Conservation (phyloP, 2,888 invertebrate genomes). For the Caenorhabditis macrosperma region DNA sequence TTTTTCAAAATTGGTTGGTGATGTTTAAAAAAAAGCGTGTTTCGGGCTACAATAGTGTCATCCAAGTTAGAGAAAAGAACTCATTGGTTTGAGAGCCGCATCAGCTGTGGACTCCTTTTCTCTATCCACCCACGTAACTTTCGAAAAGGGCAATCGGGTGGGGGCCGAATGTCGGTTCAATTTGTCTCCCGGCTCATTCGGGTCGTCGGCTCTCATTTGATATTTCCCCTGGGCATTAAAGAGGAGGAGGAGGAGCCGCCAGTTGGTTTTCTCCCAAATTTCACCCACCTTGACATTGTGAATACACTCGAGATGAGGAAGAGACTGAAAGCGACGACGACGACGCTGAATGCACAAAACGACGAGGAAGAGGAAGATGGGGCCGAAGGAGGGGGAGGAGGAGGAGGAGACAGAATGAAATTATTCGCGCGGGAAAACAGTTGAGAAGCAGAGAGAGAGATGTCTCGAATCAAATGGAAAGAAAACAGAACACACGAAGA, state of each 20-base stretch:
- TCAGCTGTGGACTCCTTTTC: too few relatives aligned
- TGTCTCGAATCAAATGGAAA: slow-evolving; percentile 27
- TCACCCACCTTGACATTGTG: slow-evolving; percentile 36
- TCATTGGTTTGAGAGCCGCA: too few relatives aligned
- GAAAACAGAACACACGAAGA: background rate
- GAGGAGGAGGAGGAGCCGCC: background rate
- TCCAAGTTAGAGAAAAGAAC: too few relatives aligned
- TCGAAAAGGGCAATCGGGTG: slow-evolving; percentile 1
- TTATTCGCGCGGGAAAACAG: slow-evolving; percentile 21
- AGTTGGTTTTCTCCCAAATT: background rate
- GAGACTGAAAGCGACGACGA: slow-evolving; percentile 6
- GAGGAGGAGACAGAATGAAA: slow-evolving; percentile 24
- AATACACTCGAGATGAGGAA: background rate
- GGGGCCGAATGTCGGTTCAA: slow-evolving; percentile 15
- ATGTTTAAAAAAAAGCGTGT: too few relatives aligned
- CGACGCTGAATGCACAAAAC: slow-evolving; percentile 4
- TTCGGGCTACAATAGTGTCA: too few relatives aligned
- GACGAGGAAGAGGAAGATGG: background rate
- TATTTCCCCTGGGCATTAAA: slow-evolving; percentile 41
- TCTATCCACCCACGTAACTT: background rate
- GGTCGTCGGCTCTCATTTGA: too few relatives aligned
- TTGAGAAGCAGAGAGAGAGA: background rate
- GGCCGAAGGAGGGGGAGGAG: background rate
- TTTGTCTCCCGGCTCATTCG: too few relatives aligned
- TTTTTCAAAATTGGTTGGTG: too few relatives aligned